These are phyloP conservation scores for Ectobius pallidus DNA, from an alignment of 2,888 invertebrate genomes.

Conservation along the genomic window DNA sequence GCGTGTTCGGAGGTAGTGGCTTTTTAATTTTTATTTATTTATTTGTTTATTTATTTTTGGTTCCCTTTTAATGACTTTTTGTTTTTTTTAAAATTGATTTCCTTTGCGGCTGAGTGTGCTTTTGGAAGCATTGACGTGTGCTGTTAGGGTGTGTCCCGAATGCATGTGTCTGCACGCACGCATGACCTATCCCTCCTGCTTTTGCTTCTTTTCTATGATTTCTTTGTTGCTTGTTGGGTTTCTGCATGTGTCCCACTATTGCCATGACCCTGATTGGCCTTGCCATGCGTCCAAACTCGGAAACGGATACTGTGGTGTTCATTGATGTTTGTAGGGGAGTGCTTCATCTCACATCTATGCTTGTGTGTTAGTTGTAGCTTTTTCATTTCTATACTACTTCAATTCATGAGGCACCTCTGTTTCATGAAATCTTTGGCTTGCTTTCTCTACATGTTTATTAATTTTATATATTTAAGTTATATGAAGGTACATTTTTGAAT, in stretches of 20 bases:
- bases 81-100: neutral
- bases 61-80: neutral
- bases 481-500: conserved; percentile 11
- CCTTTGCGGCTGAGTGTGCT: neutral
- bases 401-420: conserved; percentile 1
- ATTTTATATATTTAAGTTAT: conserved; percentile 34
- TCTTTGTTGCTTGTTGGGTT: neutral
- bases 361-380: conserved; percentile 24
- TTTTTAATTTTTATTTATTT: neutral
- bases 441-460: conserved; percentile 30
- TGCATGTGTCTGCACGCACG: neutral
- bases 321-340: conserved; percentile 40
- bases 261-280: conserved; percentile 42
- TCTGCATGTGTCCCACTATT: conserved; percentile 35
- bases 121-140: neutral
- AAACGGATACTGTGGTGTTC: conserved; percentile 40
- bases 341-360: conserved; percentile 3
- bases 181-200: neutral
- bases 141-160: neutral
- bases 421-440: conserved; percentile 17
- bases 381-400: conserved; percentile 2
- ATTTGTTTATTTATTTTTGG: neutral
- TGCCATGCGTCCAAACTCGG: conserved; percentile 34
- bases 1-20: neutral
- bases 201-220: too few species aligned